Evolutionary conservation across 92 coral and sea anemone species (phyloP), one percentile per base, ranked within the genome.

Genomic region (Pocillopora meandrina): DNA sequence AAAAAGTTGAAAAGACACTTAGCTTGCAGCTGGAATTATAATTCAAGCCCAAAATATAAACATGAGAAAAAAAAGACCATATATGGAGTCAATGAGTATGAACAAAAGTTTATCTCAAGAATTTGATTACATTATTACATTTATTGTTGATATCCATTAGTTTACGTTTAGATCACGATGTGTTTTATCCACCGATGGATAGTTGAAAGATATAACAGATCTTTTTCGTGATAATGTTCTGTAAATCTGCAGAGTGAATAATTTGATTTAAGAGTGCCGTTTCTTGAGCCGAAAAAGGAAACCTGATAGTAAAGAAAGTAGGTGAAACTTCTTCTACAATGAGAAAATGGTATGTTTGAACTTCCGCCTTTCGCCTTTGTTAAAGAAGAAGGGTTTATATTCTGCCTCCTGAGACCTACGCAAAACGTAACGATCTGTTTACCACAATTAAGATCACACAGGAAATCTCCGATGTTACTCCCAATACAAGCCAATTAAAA

Each of bases 231-330:
- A 78, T 64, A 35, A 78, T 13, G 14, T 58, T 78, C 61, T 64
- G 49, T 36, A 33, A 36, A 18, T 20, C 82, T 78, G 72, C 64
- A 14, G 42, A 63, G 72, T 49, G 60, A 78, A 64, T 9, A 33
- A 11, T 78, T 78, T 63, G 5, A 23, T 78, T 65, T n/a, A 65
- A 63, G 34, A 16, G n/a, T 16, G 82, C 71, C 82, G 82, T 47
- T 78, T 21, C 65, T 47, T 18, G 20, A 78, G 47, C 2, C 31
- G 33, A n/a, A 12, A 75, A 9, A 47, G 34, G 52, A 49, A 21
- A 17, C 26, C 0, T 26, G 7, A 17, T 63, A 78, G 15, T 17
- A 62, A 72, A 49, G 52, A 72, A 18, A 72, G 52, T 42, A 7
- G 4, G 52, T 42, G 8, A 42, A 42, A 42, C 52, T 42, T 42